These are phyloP conservation scores for Bolinopsis microptera DNA, from an alignment of 37 sponge, comb jelly and placozoan species.

Conservation along the genomic window DNA sequence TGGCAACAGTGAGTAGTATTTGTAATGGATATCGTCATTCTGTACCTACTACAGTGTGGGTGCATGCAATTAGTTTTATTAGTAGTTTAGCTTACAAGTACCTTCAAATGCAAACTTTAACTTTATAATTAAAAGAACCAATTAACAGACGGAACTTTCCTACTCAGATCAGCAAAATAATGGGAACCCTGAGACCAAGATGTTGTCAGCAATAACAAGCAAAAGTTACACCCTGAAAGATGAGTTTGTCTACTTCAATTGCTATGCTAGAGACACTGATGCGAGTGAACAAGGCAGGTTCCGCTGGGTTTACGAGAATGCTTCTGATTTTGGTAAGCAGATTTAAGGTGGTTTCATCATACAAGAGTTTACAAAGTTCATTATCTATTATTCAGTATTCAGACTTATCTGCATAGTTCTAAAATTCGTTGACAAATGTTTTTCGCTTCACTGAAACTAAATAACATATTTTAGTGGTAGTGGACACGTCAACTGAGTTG, in stretches of 20 bases:
- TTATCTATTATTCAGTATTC: too few species aligned
- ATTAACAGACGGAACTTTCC: too few species aligned
- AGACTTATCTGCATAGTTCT: too few species aligned
- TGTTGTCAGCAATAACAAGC: conserved; percentile 20
- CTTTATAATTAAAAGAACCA: too few species aligned
- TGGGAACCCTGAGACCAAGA: background rate
- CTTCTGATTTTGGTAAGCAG: background rate
- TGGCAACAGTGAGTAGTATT: background rate
- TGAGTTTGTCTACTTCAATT: conserved; percentile 40
- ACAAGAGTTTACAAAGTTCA: too few species aligned
- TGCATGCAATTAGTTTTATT: background rate
- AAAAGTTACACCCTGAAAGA: background rate
- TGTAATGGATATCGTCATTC: background rate
- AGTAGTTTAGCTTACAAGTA: too few species aligned
- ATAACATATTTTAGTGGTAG: conserved; percentile 4
- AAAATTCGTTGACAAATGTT: too few species aligned
- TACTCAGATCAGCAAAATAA: background rate
- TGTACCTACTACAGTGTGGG: background rate
- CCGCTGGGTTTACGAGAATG: conserved; percentile 36
- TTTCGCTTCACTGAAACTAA: too few species aligned
- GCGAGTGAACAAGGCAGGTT: background rate
- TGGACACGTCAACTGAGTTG: background rate
- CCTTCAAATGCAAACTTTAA: too few species aligned
- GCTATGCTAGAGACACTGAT: conserved; percentile 27
- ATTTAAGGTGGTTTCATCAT: too few species aligned